Evolutionary conservation across 2,113 vertebrate genomes (phyloP).

Genomic region (Hydropotes inermis): DNA sequence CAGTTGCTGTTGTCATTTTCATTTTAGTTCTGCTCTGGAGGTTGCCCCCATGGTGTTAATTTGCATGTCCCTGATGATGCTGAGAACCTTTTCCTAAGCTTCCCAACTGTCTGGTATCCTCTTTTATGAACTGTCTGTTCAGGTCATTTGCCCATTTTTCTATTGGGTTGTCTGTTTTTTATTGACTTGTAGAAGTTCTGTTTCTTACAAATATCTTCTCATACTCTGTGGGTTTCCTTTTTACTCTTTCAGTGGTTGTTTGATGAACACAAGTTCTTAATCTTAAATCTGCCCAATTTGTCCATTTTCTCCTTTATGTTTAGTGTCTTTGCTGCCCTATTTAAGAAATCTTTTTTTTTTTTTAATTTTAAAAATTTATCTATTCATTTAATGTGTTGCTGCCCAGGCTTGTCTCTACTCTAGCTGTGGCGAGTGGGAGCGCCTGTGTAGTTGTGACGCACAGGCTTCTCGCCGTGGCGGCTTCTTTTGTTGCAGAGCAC

Average conservation of each 20-base stretch:
- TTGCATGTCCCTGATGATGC: not conserved
- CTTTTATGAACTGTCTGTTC: not conserved
- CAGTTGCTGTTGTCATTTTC: not conserved
- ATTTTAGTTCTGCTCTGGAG: not conserved
- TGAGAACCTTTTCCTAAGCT: not conserved
- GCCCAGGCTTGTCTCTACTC: not conserved
- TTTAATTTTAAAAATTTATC: not conserved
- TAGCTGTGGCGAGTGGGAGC: not conserved
- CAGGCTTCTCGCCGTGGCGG: not conserved
- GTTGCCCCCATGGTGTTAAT: not conserved
- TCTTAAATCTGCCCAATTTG: not conserved
- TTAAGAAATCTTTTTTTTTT: not conserved
- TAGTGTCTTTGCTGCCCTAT: not conserved
- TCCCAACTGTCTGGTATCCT: not conserved
- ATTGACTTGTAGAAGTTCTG: not conserved
- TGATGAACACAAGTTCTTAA: not conserved
- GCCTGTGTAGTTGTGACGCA: rapidly evolving
- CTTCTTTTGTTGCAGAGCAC: not conserved
- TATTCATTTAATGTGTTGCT: not conserved
- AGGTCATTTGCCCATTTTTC: not conserved
- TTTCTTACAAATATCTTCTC: not conserved
- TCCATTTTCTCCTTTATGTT: not conserved
- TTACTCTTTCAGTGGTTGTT: not conserved
- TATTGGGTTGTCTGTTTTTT: not conserved
- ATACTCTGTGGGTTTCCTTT: not conserved